phyloP scores from a whole-genome alignment of 2,888 invertebrate species.

The Eremobia ochroleuca region DNA sequence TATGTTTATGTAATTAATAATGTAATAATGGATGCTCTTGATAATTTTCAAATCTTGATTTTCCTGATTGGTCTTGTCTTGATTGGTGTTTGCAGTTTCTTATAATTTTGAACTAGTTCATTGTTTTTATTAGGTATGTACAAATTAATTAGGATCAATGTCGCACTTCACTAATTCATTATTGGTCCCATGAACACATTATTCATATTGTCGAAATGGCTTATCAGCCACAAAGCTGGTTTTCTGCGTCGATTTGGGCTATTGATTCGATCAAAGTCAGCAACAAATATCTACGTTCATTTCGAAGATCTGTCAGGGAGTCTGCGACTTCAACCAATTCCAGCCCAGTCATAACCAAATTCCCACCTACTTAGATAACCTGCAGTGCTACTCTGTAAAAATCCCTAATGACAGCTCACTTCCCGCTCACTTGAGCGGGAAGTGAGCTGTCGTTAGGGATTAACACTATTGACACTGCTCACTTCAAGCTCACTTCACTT shows the following conservation, averaged over 20 bases:
- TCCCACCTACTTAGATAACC: too few relatives aligned
- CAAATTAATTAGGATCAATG: constrained; percentile 12
- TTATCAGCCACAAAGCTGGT: background rate
- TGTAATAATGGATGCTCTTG: background rate
- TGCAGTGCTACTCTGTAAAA: too few relatives aligned
- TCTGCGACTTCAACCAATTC: too few relatives aligned
- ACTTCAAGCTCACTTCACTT: too few relatives aligned
- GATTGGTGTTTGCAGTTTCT: background rate
- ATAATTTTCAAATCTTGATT: background rate
- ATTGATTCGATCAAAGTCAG: background rate
- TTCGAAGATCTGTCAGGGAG: too few relatives aligned
- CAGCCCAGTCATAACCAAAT: too few relatives aligned
- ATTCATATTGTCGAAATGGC: background rate
- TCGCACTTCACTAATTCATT: background rate
- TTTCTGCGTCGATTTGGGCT: background rate
- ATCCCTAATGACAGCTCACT: too few relatives aligned
- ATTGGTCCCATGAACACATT: background rate
- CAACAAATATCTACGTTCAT: too few relatives aligned
- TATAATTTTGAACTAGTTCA: constrained; percentile 17
- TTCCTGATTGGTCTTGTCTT: background rate
- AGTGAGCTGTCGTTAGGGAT: too few relatives aligned
- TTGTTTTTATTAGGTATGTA: background rate
- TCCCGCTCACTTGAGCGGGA: too few relatives aligned
- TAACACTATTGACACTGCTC: too few relatives aligned
- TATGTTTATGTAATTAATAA: background rate